Percentiles rank a stretch among this genome's conserved stretches.
Evolutionary conservation across 2,888 invertebrate species (phyloP).

Genomic region (Torymus auratus): DNA sequence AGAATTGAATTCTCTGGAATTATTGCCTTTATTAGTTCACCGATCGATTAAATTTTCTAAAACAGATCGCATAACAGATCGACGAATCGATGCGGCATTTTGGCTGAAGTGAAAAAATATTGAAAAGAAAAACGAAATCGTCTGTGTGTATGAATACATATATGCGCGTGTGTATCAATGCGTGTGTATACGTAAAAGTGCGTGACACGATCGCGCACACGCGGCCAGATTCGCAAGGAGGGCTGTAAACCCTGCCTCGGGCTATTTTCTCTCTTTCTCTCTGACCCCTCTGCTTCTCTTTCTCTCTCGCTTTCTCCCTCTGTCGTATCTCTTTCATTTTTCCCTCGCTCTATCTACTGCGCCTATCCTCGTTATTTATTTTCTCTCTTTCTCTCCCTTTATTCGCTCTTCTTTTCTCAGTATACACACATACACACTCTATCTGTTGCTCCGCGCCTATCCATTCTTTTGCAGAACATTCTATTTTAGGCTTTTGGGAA

Average conservation of each 20-base stretch:
- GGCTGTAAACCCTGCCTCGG: constrained; percentile 76
- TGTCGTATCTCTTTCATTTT: constrained; percentile 41
- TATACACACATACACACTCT: no score
- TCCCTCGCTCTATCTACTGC: constrained; percentile 5
- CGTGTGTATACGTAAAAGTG: not conserved
- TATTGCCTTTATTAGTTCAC: no score
- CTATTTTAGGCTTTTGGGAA: no score
- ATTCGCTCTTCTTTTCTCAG: not conserved
- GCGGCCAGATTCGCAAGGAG: constrained; percentile 77
- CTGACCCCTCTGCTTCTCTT: not conserved
- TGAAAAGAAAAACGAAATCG: no score
- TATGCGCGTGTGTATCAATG: not conserved
- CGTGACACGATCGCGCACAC: constrained; percentile 66
- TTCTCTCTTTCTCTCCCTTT: constrained; percentile 23
- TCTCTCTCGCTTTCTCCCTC: not conserved
- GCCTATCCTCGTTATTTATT: constrained; percentile 22
- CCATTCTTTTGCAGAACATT: no score
- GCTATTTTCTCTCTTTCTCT: constrained; percentile 65
- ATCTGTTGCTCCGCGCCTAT: not conserved
- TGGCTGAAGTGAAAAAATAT: no score
- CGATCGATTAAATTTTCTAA: no score
- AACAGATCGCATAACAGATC: no score
- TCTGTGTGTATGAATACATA: no score
- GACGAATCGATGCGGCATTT: no score
- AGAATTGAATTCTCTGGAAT: no score